phyloP scores from a whole-genome alignment of 2,888 invertebrate species.

The Druceiella hillmani region DNA sequence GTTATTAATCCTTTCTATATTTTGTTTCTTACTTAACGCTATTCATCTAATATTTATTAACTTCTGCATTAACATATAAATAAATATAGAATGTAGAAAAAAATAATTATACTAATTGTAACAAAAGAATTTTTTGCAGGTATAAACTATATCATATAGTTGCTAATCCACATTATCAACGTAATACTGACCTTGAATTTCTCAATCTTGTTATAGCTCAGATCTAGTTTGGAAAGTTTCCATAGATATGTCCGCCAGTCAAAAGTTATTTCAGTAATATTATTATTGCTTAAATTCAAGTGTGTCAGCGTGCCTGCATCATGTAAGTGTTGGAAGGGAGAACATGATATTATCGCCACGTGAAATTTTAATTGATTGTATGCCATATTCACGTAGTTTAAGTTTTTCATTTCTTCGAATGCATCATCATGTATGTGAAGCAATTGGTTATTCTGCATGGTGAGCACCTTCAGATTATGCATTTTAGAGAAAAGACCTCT shows the following conservation, averaged over 20 bases:
- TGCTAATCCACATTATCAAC: constrained; percentile 15
- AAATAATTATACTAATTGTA: too few species aligned
- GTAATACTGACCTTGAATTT: constrained; percentile 44
- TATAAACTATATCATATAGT: too few species aligned
- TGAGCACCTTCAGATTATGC: constrained; percentile 39
- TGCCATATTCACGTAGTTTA: constrained; percentile 45
- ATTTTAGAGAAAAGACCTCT: constrained; percentile 38
- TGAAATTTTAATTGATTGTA: constrained; percentile 38
- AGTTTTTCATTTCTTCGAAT: constrained; percentile 47
- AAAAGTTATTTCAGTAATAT: constrained; percentile 51
- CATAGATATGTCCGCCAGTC: constrained; percentile 60
- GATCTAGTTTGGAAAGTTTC: constrained; percentile 55
- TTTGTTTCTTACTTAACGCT: too few species aligned
- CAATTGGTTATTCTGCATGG: constrained; percentile 47
- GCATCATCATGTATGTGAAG: constrained; percentile 36
- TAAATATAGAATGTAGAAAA: too few species aligned
- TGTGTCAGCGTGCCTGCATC: constrained; percentile 47
- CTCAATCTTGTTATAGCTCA: constrained; percentile 59
- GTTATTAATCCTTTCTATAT: too few species aligned
- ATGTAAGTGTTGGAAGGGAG: constrained; percentile 51
- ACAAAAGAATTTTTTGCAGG: too few species aligned
- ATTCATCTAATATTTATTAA: too few species aligned
- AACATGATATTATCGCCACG: constrained; percentile 26
- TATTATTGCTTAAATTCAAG: constrained; percentile 60
- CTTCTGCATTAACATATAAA: too few species aligned